Base-by-base conservation (phyloP, 2,113 vertebrate genomes). In the Prunella himalayana region DNA sequence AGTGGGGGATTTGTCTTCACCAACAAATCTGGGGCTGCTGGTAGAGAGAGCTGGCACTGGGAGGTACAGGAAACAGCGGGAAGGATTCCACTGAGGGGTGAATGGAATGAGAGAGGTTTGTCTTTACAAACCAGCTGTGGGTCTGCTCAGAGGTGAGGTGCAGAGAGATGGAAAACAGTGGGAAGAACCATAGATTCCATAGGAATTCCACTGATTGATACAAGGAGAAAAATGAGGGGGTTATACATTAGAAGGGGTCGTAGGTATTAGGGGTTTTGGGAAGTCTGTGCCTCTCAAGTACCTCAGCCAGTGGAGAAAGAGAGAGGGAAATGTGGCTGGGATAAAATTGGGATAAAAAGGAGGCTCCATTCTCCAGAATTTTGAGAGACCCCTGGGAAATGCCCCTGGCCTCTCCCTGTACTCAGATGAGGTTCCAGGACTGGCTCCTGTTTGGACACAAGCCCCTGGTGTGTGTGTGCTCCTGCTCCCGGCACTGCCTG, bases 311-410 rank as follows among this genome's bases (percentile, higher is more conserved):
- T 6, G 35, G 37, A 28, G 49, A 13, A 18, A 18, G 35, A 31
- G 14, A 39, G 68, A 33, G 49, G 69, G 63, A 65, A 31, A 7
- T 30, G 27, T 20, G 33, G 45, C 45, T 4, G 10, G n/a, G 49
- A 12, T 59, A 35, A 31, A 51, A 51, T 4, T 23, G 20, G 49
- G 49, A 13, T 31, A 18, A 39, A 31, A 41, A 31, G 28, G 37
- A 41, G 21, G 21, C 49, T 51, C 10, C 1, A 0, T 22, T 27
- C 66, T 31, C 68, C 15, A 33, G 0, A 13, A 23, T 10, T 4
- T 3, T 4, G 49, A 13, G 35, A 12, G 10, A 21, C 3, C 27
- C 47, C 5, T 6, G 27, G 35, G 35, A 31, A 17, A 9, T 22
- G 27, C 14, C 47, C 47, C 2, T 3, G 21, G 49, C 4, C 68